These are phyloP conservation scores for Drosophila neotestacea DNA, from an alignment of 2,888 invertebrate species.

Conservation along the genomic window DNA sequence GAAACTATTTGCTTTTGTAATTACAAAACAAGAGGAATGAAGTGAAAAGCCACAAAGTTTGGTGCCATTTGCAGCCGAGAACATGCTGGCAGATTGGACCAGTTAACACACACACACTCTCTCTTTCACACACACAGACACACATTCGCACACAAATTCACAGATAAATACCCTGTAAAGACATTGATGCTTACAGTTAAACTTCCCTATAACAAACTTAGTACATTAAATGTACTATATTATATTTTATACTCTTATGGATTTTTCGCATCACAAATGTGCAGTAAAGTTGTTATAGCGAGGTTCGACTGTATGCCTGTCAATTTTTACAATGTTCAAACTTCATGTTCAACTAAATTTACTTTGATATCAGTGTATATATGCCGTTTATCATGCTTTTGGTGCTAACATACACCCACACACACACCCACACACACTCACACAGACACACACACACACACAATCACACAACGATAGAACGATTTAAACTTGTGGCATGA, in stretches of 20 bases:
- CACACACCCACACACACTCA: not conserved
- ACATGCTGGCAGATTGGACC: constrained; percentile 43
- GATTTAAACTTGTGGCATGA: constrained; percentile 76
- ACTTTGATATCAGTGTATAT: constrained; percentile 8
- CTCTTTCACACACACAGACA: constrained; percentile 2
- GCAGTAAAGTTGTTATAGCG: not conserved
- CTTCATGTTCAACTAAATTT: constrained; percentile 11
- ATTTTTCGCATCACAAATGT: no score
- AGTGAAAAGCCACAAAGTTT: constrained; percentile 75
- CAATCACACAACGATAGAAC: constrained; percentile 22
- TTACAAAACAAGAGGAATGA: constrained; percentile 69
- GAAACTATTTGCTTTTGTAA: constrained; percentile 69
- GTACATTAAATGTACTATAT: no score
- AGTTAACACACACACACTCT: constrained; percentile 51
- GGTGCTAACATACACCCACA: constrained; percentile 6
- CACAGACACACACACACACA: constrained; percentile 2
- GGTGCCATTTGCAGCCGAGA: constrained; percentile 54
- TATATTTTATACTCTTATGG: no score
- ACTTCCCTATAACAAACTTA: no score
- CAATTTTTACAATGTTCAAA: not conserved
- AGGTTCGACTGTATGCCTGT: not conserved
- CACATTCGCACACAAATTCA: not conserved
- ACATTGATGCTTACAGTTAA: no score
- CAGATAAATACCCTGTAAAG: no score
- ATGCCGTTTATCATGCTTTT: constrained; percentile 13